Evolutionary conservation across 2,888 invertebrate genomes (phyloP).

Genomic region (Cerceris ruficornis): DNA sequence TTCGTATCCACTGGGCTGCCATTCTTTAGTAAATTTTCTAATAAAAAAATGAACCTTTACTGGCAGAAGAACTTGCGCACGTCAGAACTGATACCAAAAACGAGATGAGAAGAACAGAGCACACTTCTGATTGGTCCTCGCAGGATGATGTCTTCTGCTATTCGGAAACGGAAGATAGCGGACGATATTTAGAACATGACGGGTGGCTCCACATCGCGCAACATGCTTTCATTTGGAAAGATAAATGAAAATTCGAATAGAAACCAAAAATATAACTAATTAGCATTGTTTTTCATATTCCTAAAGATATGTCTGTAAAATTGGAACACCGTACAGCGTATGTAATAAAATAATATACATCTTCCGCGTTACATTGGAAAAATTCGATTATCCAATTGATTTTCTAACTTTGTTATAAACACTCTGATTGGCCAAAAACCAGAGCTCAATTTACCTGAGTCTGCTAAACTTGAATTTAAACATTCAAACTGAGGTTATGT

Average conservation of each 20-base stretch:
- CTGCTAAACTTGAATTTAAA: background rate
- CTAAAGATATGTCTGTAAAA: too few species aligned
- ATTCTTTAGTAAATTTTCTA: slow-evolving; percentile 70
- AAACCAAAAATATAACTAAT: background rate
- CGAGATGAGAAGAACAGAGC: slow-evolving; percentile 51
- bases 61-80: slow-evolving; percentile 64
- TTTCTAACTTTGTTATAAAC: background rate
- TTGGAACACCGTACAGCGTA: too few species aligned
- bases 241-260: background rate
- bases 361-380: background rate
- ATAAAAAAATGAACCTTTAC: slow-evolving; percentile 59
- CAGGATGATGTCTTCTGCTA: slow-evolving; percentile 73
- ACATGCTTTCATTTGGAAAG: slow-evolving; percentile 17
- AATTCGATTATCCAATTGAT: background rate
- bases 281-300: too few species aligned
- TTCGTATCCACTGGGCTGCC: slow-evolving; percentile 80
- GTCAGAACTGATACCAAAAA: slow-evolving; percentile 69
- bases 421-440: slow-evolving; percentile 22
- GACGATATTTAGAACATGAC: slow-evolving; percentile 59
- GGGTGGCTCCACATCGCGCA: slow-evolving; percentile 52
- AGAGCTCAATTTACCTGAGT: slow-evolving; percentile 1
- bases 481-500: slow-evolving; percentile 10
- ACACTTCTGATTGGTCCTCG: slow-evolving; percentile 67
- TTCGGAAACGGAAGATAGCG: slow-evolving; percentile 64
- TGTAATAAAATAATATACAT: background rate